Evolutionary conservation across 2,797 vertebrate species (phyloP).

Genomic region (Siniperca undulata): DNA sequence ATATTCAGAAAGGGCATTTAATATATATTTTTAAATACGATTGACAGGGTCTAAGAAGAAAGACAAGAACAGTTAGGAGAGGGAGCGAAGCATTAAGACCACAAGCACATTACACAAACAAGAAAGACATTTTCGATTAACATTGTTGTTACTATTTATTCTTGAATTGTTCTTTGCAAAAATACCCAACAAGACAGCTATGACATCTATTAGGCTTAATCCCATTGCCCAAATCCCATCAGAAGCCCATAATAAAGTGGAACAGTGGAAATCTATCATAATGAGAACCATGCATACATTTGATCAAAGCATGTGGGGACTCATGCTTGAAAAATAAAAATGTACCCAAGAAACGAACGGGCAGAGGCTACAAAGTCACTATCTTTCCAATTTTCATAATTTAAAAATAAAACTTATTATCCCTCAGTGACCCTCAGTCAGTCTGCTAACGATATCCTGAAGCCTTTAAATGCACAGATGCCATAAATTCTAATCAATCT

Average conservation of each 20-base stretch:
- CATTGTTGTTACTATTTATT: slow-evolving; percentile 6
- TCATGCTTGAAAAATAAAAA: slow-evolving; percentile 35
- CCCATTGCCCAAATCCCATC: slow-evolving; percentile 29
- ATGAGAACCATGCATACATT: slow-evolving; percentile 22
- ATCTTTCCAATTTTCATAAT: neutral
- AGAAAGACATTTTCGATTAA: neutral
- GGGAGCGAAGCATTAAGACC: neutral
- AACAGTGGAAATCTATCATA: slow-evolving; percentile 6
- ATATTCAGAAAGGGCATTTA: too few relatives aligned
- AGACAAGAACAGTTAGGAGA: neutral
- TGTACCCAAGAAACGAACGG: slow-evolving; percentile 14
- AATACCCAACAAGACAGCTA: slow-evolving; percentile 26
- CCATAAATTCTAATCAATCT: slow-evolving; percentile 13
- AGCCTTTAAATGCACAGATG: slow-evolving; percentile 29
- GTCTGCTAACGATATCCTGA: neutral
- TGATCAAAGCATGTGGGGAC: slow-evolving; percentile 11
- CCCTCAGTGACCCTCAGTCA: neutral
- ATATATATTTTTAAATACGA: too few relatives aligned
- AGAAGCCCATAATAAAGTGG: slow-evolving; percentile 15
- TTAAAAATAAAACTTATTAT: neutral
- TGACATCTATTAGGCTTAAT: slow-evolving; percentile 45
- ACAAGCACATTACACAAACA: neutral
- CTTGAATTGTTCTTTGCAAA: slow-evolving; percentile 11
- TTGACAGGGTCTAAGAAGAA: neutral
- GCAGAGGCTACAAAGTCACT: slow-evolving; percentile 1